Conservation (phyloP, 2,797 vertebrate species). For the Arnoldichthys spilopterus region DNA sequence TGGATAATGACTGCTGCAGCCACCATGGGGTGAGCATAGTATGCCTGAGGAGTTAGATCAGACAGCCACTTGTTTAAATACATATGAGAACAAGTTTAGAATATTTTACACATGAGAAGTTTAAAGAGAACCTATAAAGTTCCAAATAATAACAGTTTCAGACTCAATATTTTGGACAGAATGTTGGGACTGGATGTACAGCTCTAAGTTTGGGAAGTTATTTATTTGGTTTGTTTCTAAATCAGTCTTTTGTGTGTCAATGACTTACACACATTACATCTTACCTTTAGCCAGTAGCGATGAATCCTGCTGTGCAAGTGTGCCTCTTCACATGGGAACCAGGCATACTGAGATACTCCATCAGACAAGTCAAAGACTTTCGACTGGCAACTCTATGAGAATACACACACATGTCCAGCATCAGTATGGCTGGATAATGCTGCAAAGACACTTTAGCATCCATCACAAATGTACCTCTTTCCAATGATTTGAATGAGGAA, state of each 20-base stretch:
- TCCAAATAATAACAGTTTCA: not conserved
- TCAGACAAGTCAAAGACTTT: slow-evolving; percentile 83
- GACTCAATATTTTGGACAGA: no score
- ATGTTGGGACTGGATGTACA: no score
- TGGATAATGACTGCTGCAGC: slow-evolving; percentile 85
- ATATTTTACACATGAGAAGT: no score
- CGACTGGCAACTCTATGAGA: slow-evolving; percentile 79
- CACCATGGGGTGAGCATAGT: slow-evolving; percentile 86
- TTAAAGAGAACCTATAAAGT: not conserved
- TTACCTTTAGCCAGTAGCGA: slow-evolving; percentile 85
- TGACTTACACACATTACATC: slow-evolving; percentile 18
- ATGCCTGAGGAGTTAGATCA: slow-evolving; percentile 68
- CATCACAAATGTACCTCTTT: not conserved
- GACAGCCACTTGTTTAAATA: not conserved
- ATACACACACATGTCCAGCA: slow-evolving; percentile 21
- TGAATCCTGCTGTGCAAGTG: slow-evolving; percentile 70
- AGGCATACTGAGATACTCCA: slow-evolving; percentile 83
- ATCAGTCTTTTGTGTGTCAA: not conserved
- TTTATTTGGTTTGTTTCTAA: not conserved
- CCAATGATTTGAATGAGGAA: not conserved
- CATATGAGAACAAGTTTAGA: not conserved
- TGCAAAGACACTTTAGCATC: not conserved
- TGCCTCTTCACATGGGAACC: slow-evolving; percentile 82
- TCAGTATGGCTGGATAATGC: not conserved
- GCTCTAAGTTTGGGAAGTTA: no score